Evolutionary conservation across 1,140 invertebrate genomes (phyloP), one percentile per base, ranked within the genome.

Genomic region (Bombus turneri): DNA sequence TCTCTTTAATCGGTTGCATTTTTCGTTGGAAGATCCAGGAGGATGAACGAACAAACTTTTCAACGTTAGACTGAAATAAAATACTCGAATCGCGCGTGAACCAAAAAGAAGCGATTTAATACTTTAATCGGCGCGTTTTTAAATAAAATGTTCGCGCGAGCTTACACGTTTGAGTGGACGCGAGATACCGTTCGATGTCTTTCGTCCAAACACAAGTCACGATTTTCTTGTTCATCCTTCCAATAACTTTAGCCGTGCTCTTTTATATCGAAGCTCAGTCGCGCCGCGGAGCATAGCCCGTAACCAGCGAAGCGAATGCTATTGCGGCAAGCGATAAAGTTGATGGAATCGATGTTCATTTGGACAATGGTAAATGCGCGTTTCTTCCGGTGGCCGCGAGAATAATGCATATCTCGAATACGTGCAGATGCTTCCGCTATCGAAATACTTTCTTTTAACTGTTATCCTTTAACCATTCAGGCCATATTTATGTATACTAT

Each of bases 291-390:
- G 47, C 62, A 72, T 25, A 62, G 83, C 68, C 77, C 81, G 87
- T 78, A 87, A 72, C 78, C 86, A 88, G 85, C 72, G 37, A 75
- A 81, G 77, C 74, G 88, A 85, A 77, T 74, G 80, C 80, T 87
- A 89, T 84, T 85, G 83, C 75, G 83, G 64, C 87, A 81, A 85
- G 69, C 85, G 81, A 73, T 81, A 78, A 83, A 90, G 88, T 90
- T 81, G 90, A 90, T 90, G 87, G 87, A 88, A 91, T 91, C 88
- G 87, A 88, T 90, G 88, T 81, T 81, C 81, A 82, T 81, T 79
- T 85, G 74, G 87, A 89, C 86, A 90, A 91, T 81, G 71, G 75
- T 79, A 81, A 68, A 77, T 69, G 74, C n/a, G 22, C 22, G 15
- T 78, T 77, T 43, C 37, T 41, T 34, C 18, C 43, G 4, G 25